Evolutionary conservation across 1,140 invertebrate species (phyloP).

Genomic region (Hyphantria cunea): DNA sequence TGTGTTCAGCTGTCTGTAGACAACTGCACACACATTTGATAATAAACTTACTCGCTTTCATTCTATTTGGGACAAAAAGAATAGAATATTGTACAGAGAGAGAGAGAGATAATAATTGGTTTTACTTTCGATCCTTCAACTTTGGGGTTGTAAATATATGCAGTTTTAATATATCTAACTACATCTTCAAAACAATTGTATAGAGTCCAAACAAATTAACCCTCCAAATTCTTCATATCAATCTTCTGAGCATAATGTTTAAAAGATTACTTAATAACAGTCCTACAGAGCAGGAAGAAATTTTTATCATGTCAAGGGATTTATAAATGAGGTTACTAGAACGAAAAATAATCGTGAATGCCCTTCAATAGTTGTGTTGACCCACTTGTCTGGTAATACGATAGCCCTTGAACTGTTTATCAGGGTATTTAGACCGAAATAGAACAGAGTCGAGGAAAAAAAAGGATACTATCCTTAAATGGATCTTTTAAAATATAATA

Average conservation of each 20-base stretch:
- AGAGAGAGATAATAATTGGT: too few species aligned
- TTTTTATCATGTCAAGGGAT: conserved; percentile 21
- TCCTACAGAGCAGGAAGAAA: conserved; percentile 17
- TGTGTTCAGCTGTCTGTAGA: too few species aligned
- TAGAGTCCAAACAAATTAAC: too few species aligned
- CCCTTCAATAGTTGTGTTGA: conserved; percentile 52
- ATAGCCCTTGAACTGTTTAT: conserved; percentile 64
- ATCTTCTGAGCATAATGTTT: conserved; percentile 21
- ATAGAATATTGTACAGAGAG: too few species aligned
- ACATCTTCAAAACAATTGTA: too few species aligned
- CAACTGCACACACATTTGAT: too few species aligned
- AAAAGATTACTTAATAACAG: conserved; percentile 29
- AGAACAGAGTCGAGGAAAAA: conserved; percentile 20
- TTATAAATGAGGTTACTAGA: conserved; percentile 60
- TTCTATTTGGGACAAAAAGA: too few species aligned
- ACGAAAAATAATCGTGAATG: conserved; percentile 58
- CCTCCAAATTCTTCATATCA: too few species aligned
- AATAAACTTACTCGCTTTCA: too few species aligned
- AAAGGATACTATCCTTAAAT: not conserved
- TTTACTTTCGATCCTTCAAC: too few species aligned
- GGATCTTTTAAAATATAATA: conserved; percentile 1
- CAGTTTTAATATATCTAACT: too few species aligned
- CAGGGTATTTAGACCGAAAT: conserved; percentile 34
- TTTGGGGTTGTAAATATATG: too few species aligned
- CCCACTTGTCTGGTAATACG: conserved; percentile 51